Percentiles rank a stretch among this genome's conserved stretches.
These are phyloP conservation scores for Hylyphantes graminicola DNA, from an alignment of 1,140 invertebrate species.

Conservation along the genomic window DNA sequence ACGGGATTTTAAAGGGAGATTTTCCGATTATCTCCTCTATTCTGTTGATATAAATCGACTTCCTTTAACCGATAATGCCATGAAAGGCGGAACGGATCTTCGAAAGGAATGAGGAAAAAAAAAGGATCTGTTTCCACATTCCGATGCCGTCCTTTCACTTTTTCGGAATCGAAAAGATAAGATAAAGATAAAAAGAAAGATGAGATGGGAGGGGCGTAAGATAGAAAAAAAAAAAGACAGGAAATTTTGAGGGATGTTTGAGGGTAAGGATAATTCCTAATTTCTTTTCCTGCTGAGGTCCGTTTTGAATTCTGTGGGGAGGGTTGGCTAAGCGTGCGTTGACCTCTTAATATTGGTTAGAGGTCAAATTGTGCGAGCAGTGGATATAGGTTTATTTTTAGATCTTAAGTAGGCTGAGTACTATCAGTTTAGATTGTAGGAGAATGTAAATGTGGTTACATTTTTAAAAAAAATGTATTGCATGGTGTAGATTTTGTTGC, in stretches of 20 bases:
- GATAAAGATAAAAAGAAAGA: conserved; percentile 3
- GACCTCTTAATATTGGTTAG: background rate
- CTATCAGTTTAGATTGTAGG: too few relatives aligned
- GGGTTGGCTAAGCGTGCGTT: conserved; percentile 13
- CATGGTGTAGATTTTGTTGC: too few relatives aligned
- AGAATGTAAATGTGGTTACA: too few relatives aligned
- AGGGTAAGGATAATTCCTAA: conserved; percentile 43
- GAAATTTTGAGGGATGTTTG: conserved; percentile 38
- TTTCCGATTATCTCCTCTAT: conserved; percentile 43
- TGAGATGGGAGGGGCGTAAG: background rate
- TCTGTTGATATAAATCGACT: conserved; percentile 51
- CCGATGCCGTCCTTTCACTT: conserved; percentile 20
- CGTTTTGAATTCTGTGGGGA: background rate
- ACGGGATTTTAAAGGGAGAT: conserved; percentile 14
- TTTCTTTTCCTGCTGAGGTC: conserved; percentile 41
- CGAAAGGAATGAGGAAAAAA: background rate
- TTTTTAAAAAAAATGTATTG: too few relatives aligned
- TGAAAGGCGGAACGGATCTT: background rate
- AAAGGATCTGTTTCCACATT: conserved; percentile 33
- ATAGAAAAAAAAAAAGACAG: conserved; percentile 22
- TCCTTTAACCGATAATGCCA: conserved; percentile 26
- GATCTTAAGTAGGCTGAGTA: too few relatives aligned
- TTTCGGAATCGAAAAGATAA: conserved; percentile 5
- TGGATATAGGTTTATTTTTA: too few relatives aligned
- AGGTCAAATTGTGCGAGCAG: too few relatives aligned